These are phyloP conservation scores for Syngnathus floridae DNA, from an alignment of 2,113 vertebrate species.

Conservation along the genomic window DNA sequence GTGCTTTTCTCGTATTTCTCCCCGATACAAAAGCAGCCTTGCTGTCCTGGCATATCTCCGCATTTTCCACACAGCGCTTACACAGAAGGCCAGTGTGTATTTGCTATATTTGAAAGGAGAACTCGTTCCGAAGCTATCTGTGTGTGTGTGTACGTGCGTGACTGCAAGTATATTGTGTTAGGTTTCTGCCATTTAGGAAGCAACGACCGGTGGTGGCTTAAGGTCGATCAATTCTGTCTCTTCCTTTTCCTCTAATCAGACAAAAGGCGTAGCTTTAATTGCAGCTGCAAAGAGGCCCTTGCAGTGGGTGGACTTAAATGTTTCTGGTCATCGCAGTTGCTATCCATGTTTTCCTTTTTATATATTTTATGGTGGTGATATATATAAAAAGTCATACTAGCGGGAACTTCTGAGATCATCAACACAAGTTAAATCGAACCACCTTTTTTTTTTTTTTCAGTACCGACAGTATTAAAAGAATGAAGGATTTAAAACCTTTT, in stretches of 20 bases:
- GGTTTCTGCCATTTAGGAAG: conserved; percentile 29
- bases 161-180: conserved; percentile 15
- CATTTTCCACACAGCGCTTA: neutral
- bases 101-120: conserved; percentile 13
- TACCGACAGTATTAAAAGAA: neutral
- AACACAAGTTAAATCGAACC: neutral
- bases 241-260: conserved; percentile 35
- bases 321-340: conserved; percentile 9
- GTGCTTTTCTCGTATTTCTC: neutral
- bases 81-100: conserved; percentile 10
- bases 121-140: neutral
- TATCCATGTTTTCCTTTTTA: neutral
- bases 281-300: conserved; percentile 18
- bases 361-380: neutral
- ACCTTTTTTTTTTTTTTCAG: neutral
- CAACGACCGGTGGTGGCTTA: conserved; percentile 19
- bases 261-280: conserved; percentile 37
- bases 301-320: conserved; percentile 20
- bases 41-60: neutral
- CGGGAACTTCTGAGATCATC: neutral
- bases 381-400: neutral
- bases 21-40: neutral
- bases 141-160: neutral
- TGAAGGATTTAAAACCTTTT: neutral
- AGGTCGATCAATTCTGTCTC: conserved; percentile 42